A percentile compares a stretch with the other conserved stretches of the same genome.
phyloP scores from a whole-genome alignment of 2,888 invertebrate genomes.

The Formica aserva region DNA sequence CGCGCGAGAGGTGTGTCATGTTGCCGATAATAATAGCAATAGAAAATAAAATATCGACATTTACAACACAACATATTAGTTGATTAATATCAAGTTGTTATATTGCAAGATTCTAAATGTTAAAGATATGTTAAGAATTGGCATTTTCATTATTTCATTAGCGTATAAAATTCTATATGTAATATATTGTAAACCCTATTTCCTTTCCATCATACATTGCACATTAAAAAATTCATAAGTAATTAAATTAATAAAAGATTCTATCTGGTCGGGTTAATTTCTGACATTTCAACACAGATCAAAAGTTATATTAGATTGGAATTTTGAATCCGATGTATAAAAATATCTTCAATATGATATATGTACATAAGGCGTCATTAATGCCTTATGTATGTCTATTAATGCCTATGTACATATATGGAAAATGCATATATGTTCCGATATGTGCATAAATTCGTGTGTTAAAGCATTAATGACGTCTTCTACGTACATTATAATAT shows the following conservation, averaged over 20 bases:
- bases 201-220: neutral
- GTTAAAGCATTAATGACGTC: no score
- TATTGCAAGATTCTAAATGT: constrained; percentile 9
- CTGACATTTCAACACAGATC: neutral
- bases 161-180: constrained; percentile 2
- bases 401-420: no score
- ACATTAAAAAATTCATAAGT: constrained; percentile 2
- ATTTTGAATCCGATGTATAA: neutral
- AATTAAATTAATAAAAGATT: neutral
- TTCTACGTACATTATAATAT: neutral
- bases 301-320: neutral
- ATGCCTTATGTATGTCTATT: no score
- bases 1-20: constrained; percentile 63
- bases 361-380: neutral
- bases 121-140: constrained; percentile 1
- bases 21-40: constrained; percentile 59
- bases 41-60: constrained; percentile 49
- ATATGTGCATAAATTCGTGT: no score
- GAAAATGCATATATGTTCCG: no score
- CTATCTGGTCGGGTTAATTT: neutral
- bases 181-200: constrained; percentile 1
- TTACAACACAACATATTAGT: constrained; percentile 5
- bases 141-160: neutral
- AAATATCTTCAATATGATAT: constrained; percentile 3
- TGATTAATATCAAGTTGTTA: constrained; percentile 9